Conservation (phyloP, 2,888 invertebrate species). For the Anoncus sp. region DNA sequence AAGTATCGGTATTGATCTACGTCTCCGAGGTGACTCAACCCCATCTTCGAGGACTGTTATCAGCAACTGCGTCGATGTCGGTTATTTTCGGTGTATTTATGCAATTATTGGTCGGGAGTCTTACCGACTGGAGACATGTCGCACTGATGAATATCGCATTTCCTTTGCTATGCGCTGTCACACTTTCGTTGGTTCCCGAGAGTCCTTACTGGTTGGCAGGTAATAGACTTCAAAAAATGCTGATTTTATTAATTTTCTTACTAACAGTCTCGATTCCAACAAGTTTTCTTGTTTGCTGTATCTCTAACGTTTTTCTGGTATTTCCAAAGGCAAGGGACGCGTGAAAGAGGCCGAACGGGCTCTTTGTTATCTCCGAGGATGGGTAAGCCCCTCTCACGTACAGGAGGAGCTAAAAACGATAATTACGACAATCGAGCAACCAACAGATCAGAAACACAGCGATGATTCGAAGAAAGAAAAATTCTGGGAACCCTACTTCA, state of each 20-base stretch:
- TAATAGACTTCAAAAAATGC: conserved; percentile 53
- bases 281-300: no score
- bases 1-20: conserved; percentile 93
- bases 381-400: conserved; percentile 87
- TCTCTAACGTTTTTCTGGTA: neutral
- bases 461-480: conserved; percentile 61
- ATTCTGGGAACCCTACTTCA: conserved; percentile 83
- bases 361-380: conserved; percentile 92
- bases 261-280: no score
- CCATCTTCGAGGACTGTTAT: conserved; percentile 89
- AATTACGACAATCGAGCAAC: conserved; percentile 81
- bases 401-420: conserved; percentile 86
- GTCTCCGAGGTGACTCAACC: conserved; percentile 94
- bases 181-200: conserved; percentile 91
- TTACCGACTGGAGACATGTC: conserved; percentile 89
- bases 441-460: conserved; percentile 44
- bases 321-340: conserved; percentile 84
- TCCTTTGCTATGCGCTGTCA: conserved; percentile 87
- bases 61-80: conserved; percentile 90
- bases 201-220: conserved; percentile 92
- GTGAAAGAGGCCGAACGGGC: conserved; percentile 87
- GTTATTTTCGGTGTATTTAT: conserved; percentile 91
- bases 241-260: no score
- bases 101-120: conserved; percentile 90
- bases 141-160: conserved; percentile 88